Evolutionary conservation across 2,888 invertebrate genomes (phyloP), one percentile per base, ranked within the genome.

Genomic region (Microplitis manilae): DNA sequence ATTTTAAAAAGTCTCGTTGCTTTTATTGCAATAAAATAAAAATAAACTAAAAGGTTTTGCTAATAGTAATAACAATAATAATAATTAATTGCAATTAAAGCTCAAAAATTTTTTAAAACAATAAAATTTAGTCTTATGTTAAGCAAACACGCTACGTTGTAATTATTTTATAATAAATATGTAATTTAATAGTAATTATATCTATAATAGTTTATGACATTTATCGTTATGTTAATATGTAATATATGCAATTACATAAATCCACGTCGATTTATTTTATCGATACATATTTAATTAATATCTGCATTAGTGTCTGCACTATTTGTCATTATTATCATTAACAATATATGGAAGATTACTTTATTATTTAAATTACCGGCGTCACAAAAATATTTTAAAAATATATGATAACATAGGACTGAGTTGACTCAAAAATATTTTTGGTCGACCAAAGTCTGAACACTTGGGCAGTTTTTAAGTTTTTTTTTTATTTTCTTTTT

Each of bases 381-480:
- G 65, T 20, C 65, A 65, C 65, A 65, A 70, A 70, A 59, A 70
- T 70, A 70, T 60, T 67, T 74, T 68, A 50, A 74, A 40, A 68
- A 68, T 68, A 68, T 39, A 74, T 50, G 50, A 68, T 61, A 74
- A 74, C 68, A 30, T 30, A 67, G 77, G 73, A 40, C 40, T 39
- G 15, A 38, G 41, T 77, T 30, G 70, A 17, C 7, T 59, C 30
- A 20, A 40, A 64, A 17, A 65, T 7, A 73, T 20, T 40, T n/a
- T 62, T 62, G 61, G 41, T 68, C 41, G 76, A 76, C 68, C 61
- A 73, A 64, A 77, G 73, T 77, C 70, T 82, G 82, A 82, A 82
- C 82, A 82, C 81, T 82, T 79, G 81, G 82, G 82, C 81, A 82
- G 79, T 81, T 81, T 73, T 73, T 75, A 15, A 65, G 17, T 75